These are phyloP conservation scores for Poecilia picta DNA, from an alignment of 2,797 vertebrate species.

Conservation along the genomic window DNA sequence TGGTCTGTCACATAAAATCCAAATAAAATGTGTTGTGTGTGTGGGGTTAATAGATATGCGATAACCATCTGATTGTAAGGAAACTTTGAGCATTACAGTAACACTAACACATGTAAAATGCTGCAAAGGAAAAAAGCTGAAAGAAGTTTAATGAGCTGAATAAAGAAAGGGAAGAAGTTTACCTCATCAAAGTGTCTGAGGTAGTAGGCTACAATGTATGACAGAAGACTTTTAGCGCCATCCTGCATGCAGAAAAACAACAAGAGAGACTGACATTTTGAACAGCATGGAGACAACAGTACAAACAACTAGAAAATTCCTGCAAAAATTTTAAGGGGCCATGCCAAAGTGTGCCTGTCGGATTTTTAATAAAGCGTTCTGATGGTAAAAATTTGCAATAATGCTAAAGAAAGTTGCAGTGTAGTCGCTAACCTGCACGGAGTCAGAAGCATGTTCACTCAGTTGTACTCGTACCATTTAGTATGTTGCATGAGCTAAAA, in stretches of 20 bases:
- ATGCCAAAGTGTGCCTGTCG: no score
- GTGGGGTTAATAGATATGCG: not conserved
- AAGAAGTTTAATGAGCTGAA: not conserved
- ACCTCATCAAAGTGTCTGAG: conserved; percentile 96
- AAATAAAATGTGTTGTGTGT: not conserved
- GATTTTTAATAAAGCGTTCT: no score
- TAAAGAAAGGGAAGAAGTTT: conserved; percentile 26
- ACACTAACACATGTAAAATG: not conserved
- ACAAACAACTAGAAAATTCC: no score
- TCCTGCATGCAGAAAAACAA: conserved; percentile 79
- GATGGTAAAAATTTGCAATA: no score
- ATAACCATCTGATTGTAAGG: not conserved
- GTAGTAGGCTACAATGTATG: conserved; percentile 94
- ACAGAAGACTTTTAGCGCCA: conserved; percentile 90
- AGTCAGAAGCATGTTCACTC: no score
- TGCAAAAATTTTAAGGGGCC: no score
- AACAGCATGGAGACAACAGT: not conserved
- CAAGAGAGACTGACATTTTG: not conserved
- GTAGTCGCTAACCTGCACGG: no score
- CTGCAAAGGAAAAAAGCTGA: not conserved
- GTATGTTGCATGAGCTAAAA: no score
- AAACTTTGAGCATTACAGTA: not conserved
- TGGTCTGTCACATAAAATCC: not conserved
- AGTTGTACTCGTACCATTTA: no score
- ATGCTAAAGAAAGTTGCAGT: no score